Conservation (phyloP, 2,888 invertebrate genomes). For the Dyspetes luteomarginatus region DNA sequence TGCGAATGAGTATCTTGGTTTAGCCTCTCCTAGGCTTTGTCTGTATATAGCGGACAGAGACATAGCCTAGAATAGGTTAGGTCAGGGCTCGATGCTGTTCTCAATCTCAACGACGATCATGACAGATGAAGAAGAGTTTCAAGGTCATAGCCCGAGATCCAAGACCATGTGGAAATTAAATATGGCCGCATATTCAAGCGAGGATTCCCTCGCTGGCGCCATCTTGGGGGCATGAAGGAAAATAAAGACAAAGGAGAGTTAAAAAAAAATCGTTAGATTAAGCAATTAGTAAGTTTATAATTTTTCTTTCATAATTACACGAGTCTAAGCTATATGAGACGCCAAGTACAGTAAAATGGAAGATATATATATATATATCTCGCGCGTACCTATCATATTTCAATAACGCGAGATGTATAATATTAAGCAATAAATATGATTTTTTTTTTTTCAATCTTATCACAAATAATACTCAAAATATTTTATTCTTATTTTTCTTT, state of each 20-base stretch:
- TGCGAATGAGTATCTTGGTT: conserved; percentile 75
- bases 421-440: conserved; percentile 19
- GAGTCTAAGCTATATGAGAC: neutral
- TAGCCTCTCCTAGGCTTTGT: conserved; percentile 84
- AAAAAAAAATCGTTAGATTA: neutral
- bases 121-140: neutral
- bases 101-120: neutral
- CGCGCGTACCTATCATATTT: neutral
- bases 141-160: neutral
- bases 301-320: neutral
- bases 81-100: conserved; percentile 77
- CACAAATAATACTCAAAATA: conserved; percentile 5
- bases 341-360: neutral
- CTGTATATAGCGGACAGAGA: conserved; percentile 80
- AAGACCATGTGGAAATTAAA: neutral
- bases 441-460: conserved; percentile 11
- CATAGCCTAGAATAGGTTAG: conserved; percentile 84
- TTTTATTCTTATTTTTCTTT: neutral
- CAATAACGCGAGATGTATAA: neutral
- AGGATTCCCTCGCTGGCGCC: neutral
- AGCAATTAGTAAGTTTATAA: neutral
- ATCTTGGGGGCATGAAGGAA: neutral
- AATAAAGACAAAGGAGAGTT: neutral
- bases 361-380: neutral
- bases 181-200: neutral